Evolutionary conservation across 2,113 vertebrate genomes (phyloP).

Genomic region (Eretmochelys imbricata): DNA sequence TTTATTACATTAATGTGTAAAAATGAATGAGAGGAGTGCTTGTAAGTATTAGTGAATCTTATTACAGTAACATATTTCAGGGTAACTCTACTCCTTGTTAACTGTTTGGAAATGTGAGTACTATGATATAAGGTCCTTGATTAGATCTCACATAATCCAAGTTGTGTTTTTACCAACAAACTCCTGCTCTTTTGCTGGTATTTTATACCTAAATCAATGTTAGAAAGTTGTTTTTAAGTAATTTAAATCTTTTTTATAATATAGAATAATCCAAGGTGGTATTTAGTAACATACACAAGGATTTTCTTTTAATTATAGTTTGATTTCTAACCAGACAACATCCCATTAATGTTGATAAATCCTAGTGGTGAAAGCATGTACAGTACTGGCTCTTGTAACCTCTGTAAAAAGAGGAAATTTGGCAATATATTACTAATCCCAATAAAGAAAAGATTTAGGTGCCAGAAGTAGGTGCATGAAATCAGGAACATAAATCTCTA

Average conservation of each 20-base stretch:
- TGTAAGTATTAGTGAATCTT: background rate
- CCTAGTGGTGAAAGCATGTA: background rate
- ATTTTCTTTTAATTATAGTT: background rate
- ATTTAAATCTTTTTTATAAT: background rate
- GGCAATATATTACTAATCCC: background rate
- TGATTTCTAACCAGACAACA: background rate
- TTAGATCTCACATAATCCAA: background rate
- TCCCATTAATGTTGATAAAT: background rate
- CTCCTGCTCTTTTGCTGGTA: background rate
- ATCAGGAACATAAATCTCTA: slow-evolving; percentile 37
- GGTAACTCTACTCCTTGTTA: background rate
- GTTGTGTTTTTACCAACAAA: background rate
- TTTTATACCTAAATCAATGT: background rate
- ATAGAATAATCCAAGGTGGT: background rate
- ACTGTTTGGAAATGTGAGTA: background rate
- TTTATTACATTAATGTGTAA: background rate
- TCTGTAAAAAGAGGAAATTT: background rate
- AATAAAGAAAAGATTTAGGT: background rate
- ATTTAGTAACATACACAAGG: background rate
- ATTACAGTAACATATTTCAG: background rate
- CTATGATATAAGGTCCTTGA: background rate
- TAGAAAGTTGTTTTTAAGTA: background rate
- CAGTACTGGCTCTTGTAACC: background rate
- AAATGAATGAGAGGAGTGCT: background rate
- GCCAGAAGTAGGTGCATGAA: slow-evolving; percentile 26